Base-by-base conservation (phyloP, 2,797 vertebrate genomes). In the Halcyon chelicuti region DNA sequence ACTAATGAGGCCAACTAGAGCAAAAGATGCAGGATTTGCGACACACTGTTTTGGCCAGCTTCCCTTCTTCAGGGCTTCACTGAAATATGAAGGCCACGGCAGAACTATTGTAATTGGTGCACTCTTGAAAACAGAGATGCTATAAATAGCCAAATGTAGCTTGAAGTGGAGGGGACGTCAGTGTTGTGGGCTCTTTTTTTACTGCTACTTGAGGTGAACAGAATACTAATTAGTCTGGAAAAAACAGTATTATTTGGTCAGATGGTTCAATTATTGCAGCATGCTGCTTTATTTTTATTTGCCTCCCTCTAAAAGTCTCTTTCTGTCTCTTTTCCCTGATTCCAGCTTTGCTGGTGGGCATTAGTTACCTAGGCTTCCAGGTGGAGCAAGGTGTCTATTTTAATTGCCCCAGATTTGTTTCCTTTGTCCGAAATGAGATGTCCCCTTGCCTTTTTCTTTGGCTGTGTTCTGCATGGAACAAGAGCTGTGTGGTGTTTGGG, bases 81-180 rank as follows among this genome's bases (percentile, higher is more conserved):
- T 55, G 73, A n/a, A 67, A 35, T n/a, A 20, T 3, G 0, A 60
- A 52, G 37, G n/a, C 58, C 0, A 0, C 5, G 9, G 31, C 49
- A 86, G 60, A 80, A 10, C 60, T 47, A n/a, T 54, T 63, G 61
- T 13, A 70, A 70, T 61, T 76, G 75, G 74, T 73, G 51, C 46
- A 7, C 44, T 65, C 81, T 66, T 71, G 82, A 21, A 91, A 95
- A 61, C 1, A 14, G 73, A 82, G 65, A 11, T 39, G 3, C 67
- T 95, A 70, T 95, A 92, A 95, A 94, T 84, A 96, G 76, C 33
- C 35, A 19, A 61, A 39, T 2, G 1, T 62, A 74, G 80, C 67
- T 66, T 26, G 22, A 88, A 85, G 91, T 79, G 66, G 72, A 52
- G 10, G 29, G n/a, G n/a, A 62, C 1, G 7, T 8, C 14, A 75